Base-by-base conservation (phyloP, 2,113 vertebrate genomes). In the Echinops telfairi region DNA sequence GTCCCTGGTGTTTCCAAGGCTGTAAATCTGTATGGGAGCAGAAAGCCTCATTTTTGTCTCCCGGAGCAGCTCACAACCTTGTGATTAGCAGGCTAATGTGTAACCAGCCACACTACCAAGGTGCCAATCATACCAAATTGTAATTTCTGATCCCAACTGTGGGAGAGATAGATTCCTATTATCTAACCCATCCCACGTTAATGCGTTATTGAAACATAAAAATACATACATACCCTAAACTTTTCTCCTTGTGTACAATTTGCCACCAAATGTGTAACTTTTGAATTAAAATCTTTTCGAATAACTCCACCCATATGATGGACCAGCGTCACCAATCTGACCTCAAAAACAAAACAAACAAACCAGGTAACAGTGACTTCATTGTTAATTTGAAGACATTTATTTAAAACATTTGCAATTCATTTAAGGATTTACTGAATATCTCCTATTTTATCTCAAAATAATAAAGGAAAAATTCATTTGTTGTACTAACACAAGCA, bases 241-340 rank as follows among this genome's bases (percentile, higher is more conserved):
- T 99, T 99, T 97, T 99, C 99, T 95, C 99, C 99, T 73, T 99
- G 98, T 29, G 99, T 99, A 75, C 98, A 99, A 97, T 98, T 98
- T 33, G 99, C 99, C 71, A 99, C 98, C 91, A 99, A 98, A 97
- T 99, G 99, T 78, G 99, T 99, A 89, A 99, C 99, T 98, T 99
- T 99, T 47, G 99, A 98, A 96, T 99, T 99, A 66, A 99, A 99
- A 94, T 99, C 99, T 95, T 98, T 99, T 66, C 99, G 98, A 96
- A 99, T 99, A 95, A 98, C 98, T 83, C 99, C 99, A 76, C 99
- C 99, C 99, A 99, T 99, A 94, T 99, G 99, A 98, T 99, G 99
- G 88, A 99, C 99, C 95, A 99, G 97, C 92, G 98, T 99, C 93
- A 99, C 99, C 27, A 99, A 97, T n/a, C 98, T 98, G 82, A 99